Evolutionary conservation across 2,797 vertebrate species (phyloP), one percentile per base, ranked within the genome.

Genomic region (Echeneis naucrates): DNA sequence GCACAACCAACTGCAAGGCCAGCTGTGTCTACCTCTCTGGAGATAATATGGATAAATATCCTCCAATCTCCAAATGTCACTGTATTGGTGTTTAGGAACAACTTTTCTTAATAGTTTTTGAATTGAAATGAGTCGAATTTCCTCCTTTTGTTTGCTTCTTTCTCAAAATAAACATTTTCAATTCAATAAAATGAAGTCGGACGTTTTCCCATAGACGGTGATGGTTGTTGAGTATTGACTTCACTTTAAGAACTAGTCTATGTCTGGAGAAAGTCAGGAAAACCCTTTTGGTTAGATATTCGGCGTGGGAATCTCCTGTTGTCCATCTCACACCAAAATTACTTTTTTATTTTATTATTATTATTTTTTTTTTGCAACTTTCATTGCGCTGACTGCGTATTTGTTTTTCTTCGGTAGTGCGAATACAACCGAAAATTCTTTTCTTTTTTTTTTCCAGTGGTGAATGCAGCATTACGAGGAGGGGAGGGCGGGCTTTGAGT

Each of bases 401-500:
- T 12, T 14, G 23, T 0, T 50, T 26, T 27, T 2, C 9, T 26
- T 11, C 10, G 4, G 4, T 44, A 12, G 5, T 1, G 2, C 23
- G 13, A 17, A 30, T 30, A 30, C 16, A 12, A 5, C 19, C 14
- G 5, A n/a, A 14, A 19, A 26, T n/a, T 5, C 0, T 2, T 16
- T 17, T 6, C 58, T n/a, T 5, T 0, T 2, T 16, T 17, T 6
- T 58, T 58, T 35, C 3, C 32, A 1, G 19, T 9, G 3, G 5
- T 13, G 13, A 88, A 87, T n/a, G 78, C 65, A 68, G 1, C 77
- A 71, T 8, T 13, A 0, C 88, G 81, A 87, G 86, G 81, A 83
- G 82, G 80, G 88, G 3, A 66, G 82, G 87, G 82, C 75, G 83
- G 85, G 60, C 40, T 50, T n/a, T n/a, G n/a, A n/a, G 35, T 56